A percentile compares a stretch with the other conserved stretches of the same genome.
phyloP scores from a whole-genome alignment of 1,140 invertebrate species.

The Mycetomoellerius zeteki region DNA sequence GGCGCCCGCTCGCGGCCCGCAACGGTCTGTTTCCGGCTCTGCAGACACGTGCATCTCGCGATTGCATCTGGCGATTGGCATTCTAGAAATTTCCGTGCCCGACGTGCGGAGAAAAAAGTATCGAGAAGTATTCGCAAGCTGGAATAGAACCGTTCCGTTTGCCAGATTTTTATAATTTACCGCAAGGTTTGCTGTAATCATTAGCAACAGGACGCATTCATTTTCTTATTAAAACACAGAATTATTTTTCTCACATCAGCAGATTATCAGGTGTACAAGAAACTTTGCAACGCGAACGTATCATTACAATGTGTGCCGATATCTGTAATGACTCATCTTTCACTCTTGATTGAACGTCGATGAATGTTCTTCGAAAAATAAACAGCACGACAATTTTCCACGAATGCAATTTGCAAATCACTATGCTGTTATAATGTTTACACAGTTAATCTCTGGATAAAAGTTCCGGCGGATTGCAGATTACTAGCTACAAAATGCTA shows the following conservation, averaged over 20 bases:
- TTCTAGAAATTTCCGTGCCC: constrained; percentile 46
- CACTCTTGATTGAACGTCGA: constrained; percentile 42
- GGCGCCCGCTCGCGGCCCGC: constrained; percentile 44
- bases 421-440: constrained; percentile 32
- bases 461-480: constrained; percentile 2
- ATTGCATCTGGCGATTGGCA: constrained; percentile 49
- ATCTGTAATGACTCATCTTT: constrained; percentile 38
- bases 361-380: constrained; percentile 12
- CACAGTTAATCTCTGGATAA: constrained; percentile 7
- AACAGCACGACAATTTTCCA: constrained; percentile 10
- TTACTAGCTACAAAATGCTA: constrained; percentile 18
- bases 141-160: constrained; percentile 11
- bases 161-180: constrained; percentile 10
- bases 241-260: constrained; percentile 25
- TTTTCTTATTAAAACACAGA: background rate
- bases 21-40: constrained; percentile 57
- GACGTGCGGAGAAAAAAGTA: constrained; percentile 2
- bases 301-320: constrained; percentile 57
- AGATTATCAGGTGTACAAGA: constrained; percentile 58
- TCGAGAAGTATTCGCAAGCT: constrained; percentile 5
- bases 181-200: background rate
- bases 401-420: constrained; percentile 65
- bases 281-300: constrained; percentile 34
- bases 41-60: constrained; percentile 59
- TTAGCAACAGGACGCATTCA: background rate